Base-by-base conservation (phyloP, 2,888 invertebrate species). In the Idaea biselata region DNA sequence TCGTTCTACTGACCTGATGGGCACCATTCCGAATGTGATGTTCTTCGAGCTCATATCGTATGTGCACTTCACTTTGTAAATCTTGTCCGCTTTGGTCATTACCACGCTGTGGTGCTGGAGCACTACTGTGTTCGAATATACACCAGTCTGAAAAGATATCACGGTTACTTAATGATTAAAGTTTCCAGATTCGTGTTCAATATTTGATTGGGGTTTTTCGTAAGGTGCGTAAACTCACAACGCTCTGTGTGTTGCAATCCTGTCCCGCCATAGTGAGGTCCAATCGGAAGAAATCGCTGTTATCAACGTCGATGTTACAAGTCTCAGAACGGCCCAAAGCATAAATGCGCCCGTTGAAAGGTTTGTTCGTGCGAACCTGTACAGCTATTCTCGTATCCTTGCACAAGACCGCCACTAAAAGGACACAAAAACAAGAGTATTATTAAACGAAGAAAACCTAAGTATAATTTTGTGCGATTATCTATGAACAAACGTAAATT, bases 11-110 rank as follows among this genome's bases (percentile, higher is more conserved):
- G 83, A 96, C 96, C 97, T 96, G 89, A 98, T 97, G 70, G 98
- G 98, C 96, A 98, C 97, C 98, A 98, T 98, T 93, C 98, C 98
- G 93, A 98, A 98, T 53, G 98, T 98, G 76, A 98, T 97, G 88
- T 98, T 98, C 94, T 97, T 97, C 18, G 98, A 97, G 71, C 97
- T 97, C 96, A 98, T 98, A 86, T 98, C 98, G 88, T 98, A 98
- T 6, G 98, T 98, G 83, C 98, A 98, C 85, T 98, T 97, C 65
- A 98, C 97, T 93, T 98, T 98, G 94, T 98, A 98, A 83, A 98
- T 98, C 87, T 98, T 98, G 86, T 98, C 98, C 4, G 98, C 98
- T 87, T 98, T 98, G 63, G 98, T 98, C 97, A 98, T 98, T 53
- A 98, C 98, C 31, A 98, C 97, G 83, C 97, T 98, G 89, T 98